Conservation (phyloP, 1,140 invertebrate genomes). For the Ganaspis sp. region DNA sequence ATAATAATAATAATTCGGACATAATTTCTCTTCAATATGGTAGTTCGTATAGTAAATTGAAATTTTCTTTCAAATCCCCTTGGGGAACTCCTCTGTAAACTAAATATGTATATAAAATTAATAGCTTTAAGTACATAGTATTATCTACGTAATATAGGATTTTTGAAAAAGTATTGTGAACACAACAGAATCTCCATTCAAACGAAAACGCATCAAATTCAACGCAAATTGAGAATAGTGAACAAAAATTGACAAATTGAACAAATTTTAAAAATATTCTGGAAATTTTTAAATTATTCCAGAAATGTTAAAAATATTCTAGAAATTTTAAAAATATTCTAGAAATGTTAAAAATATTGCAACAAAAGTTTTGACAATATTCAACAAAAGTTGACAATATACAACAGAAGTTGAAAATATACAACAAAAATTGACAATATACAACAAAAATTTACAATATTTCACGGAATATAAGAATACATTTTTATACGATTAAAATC, state of each 20-base stretch:
- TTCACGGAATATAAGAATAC: too few species aligned
- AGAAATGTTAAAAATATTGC: too few species aligned
- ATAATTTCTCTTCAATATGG: neutral
- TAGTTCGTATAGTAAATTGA: neutral
- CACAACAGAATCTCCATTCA: neutral
- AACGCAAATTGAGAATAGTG: neutral
- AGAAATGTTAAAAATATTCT: too few species aligned
- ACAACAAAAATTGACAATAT: too few species aligned
- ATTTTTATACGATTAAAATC: too few species aligned
- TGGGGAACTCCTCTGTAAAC: slow-evolving; percentile 21
- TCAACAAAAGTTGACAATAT: too few species aligned
- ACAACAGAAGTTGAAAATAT: too few species aligned
- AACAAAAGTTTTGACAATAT: too few species aligned
- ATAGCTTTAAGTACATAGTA: slow-evolving; percentile 2
- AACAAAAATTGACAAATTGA: neutral
- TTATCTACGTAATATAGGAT: neutral
- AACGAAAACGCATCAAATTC: neutral
- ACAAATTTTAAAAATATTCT: too few species aligned
- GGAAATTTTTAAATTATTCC: too few species aligned
- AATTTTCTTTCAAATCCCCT: neutral
- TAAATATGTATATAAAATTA: slow-evolving; percentile 19
- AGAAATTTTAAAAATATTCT: too few species aligned
- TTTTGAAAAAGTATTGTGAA: neutral
- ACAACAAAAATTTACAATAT: too few species aligned
- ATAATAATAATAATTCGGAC: neutral